phyloP scores from a whole-genome alignment of 2,888 invertebrate species.

The Tillus elongatus region DNA sequence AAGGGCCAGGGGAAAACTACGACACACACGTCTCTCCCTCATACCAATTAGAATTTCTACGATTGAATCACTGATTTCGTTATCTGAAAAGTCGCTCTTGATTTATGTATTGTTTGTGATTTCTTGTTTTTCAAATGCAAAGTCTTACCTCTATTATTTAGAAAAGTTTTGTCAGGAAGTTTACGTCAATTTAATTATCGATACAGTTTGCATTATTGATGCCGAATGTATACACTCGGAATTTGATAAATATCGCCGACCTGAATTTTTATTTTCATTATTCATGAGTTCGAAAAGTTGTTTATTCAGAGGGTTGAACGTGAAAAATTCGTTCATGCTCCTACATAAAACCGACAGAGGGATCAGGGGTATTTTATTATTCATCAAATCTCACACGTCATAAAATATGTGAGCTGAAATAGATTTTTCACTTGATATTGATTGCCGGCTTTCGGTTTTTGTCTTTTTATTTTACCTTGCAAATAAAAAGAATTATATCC shows the following conservation, averaged over 20 bases:
- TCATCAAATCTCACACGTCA: conserved; percentile 23
- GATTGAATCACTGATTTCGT: conserved; percentile 40
- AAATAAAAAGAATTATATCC: no score
- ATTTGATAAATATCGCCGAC: conserved; percentile 28
- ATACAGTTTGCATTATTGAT: conserved; percentile 12
- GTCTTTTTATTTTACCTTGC: no score
- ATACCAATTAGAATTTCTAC: conserved; percentile 41
- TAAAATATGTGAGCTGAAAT: background rate
- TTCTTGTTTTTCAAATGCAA: conserved; percentile 8
- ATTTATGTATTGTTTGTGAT: conserved; percentile 29
- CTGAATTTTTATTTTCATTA: conserved; percentile 33
- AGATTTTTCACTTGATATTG: no score
- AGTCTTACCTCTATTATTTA: no score
- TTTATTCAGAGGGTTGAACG: conserved; percentile 34
- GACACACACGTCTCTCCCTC: conserved; percentile 37
- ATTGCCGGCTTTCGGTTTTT: no score
- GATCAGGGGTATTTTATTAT: conserved; percentile 36
- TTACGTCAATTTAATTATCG: conserved; percentile 12
- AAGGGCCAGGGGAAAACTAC: conserved; percentile 46
- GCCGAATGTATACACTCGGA: conserved; percentile 11
- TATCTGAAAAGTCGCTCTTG: conserved; percentile 25
- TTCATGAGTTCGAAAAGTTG: conserved; percentile 30
- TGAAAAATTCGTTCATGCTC: conserved; percentile 38
- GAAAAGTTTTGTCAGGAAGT: conserved; percentile 8
- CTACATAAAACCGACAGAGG: conserved; percentile 38